phyloP scores from a whole-genome alignment of 2,797 vertebrate species.

The Pogonophryne albipinna region DNA sequence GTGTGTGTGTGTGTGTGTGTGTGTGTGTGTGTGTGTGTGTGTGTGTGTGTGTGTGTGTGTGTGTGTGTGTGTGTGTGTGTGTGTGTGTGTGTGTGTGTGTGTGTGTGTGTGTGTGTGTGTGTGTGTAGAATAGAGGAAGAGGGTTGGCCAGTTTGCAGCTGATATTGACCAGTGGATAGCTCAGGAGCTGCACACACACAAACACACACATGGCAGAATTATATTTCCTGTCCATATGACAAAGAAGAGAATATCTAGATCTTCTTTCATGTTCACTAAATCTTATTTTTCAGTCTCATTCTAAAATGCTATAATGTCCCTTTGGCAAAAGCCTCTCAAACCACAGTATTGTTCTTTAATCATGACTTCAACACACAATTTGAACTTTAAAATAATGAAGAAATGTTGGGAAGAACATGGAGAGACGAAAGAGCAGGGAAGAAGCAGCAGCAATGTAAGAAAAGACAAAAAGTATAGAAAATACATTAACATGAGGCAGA shows the following conservation, averaged over 20 bases:
- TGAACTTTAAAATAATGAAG: background rate
- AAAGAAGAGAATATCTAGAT: slow-evolving; percentile 77
- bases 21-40: slow-evolving; percentile 18
- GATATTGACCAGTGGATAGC: slow-evolving; percentile 69
- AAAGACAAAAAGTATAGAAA: slow-evolving; percentile 33
- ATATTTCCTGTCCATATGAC: slow-evolving; percentile 78
- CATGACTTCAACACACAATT: background rate
- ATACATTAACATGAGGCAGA: slow-evolving; percentile 46
- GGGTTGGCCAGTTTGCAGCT: slow-evolving; percentile 58
- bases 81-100: slow-evolving; percentile 18
- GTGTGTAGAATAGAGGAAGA: slow-evolving; percentile 67
- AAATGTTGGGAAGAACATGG: background rate
- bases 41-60: slow-evolving; percentile 20
- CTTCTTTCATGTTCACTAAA: slow-evolving; percentile 54
- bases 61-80: slow-evolving; percentile 27
- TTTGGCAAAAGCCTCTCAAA: background rate
- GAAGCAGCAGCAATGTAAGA: slow-evolving; percentile 8
- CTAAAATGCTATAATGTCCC: background rate
- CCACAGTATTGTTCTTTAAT: background rate
- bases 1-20: slow-evolving; percentile 30
- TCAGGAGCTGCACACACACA: slow-evolving; percentile 57
- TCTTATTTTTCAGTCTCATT: background rate
- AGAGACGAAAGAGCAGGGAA: background rate
- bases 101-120: slow-evolving; percentile 22
- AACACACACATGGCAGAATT: slow-evolving; percentile 42